Base-by-base conservation (phyloP, 2,888 invertebrate species). In the Terebella lapidaria region DNA sequence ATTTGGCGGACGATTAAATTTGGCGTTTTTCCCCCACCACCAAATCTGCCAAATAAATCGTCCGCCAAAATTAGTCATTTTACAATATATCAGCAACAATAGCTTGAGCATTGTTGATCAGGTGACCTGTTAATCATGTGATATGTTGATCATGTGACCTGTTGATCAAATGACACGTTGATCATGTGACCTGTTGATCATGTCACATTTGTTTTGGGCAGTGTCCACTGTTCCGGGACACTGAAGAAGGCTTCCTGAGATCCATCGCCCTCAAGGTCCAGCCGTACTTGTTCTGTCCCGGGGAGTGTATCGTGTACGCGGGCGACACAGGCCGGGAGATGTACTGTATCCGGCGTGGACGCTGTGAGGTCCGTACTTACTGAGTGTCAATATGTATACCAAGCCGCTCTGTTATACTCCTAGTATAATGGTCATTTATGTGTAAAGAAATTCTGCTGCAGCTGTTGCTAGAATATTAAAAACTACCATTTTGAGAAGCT, bases 271-370 rank as follows among this genome's bases (percentile, higher is more conserved):
- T 55, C 2, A 51, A 57, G 26, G 22, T 57, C 15, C 45, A 45
- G 18, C 46, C 62, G 20, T 68, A 64, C 54, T 15, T 60, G 15
- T 68, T 65, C 64, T 47, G 46, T 18, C 68, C 67, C n/a, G 64
- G 58, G 1, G 66, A 68, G n/a, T 46, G 56, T 28, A 56, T 68
- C 3, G 60, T 65, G 18, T 64, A 64, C 46, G 54, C 57, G 10
- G 61, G 61, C 3, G 67, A 68, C 29, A 42, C 66, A 15, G 61
- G 64, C 20, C 35, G 54, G 20, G 68, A 68, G 57, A 60, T 68
- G 62, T 68, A 68, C 57, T 49, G 58, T 51, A 61, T 68, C 28
- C 42, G 58, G 24, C 30, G 55, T 28, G 68, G 68, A 4, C 51
- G 51, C 46, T 67, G 62, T 52, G 46, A 57, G 56, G 55, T 60